Percentiles rank a stretch among this genome's conserved stretches.
These are phyloP conservation scores for Copsychus sechellarum DNA, from an alignment of 2,113 vertebrate species.

Conservation along the genomic window DNA sequence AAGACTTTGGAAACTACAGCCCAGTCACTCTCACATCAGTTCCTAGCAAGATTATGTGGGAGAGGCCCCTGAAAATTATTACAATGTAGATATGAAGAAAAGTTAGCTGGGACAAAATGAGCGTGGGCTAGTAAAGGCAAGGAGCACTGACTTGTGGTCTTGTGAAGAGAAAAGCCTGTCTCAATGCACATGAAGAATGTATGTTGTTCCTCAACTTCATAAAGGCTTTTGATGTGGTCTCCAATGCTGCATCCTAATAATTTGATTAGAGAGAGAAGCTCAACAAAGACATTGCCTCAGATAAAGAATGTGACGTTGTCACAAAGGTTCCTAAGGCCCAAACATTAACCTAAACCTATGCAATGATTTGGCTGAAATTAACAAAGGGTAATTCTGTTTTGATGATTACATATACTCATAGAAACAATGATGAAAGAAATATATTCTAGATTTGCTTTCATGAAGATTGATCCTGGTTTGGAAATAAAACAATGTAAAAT, in stretches of 20 bases:
- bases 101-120: background rate
- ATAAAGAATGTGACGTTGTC: background rate
- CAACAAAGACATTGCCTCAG: background rate
- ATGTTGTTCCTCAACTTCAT: background rate
- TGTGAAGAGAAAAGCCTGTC: background rate
- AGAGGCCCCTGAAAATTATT: background rate
- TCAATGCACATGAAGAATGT: background rate
- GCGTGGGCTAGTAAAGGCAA: background rate
- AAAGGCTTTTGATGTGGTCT: background rate
- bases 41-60: background rate
- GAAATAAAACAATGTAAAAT: background rate
- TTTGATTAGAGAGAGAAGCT: rapidly evolving
- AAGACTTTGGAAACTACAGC: background rate
- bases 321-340: background rate
- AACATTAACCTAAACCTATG: background rate
- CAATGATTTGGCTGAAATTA: background rate
- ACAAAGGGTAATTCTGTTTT: background rate
- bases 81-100: background rate
- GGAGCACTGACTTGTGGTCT: background rate
- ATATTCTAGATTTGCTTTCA: background rate
- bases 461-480: background rate
- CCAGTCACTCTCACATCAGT: background rate
- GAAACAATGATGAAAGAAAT: background rate
- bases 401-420: background rate
- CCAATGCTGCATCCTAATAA: background rate